Percentiles rank a stretch among this genome's conserved stretches.
Evolutionary conservation across 1,140 invertebrate species (phyloP).

Genomic region (Cataglyphis hispanica): DNA sequence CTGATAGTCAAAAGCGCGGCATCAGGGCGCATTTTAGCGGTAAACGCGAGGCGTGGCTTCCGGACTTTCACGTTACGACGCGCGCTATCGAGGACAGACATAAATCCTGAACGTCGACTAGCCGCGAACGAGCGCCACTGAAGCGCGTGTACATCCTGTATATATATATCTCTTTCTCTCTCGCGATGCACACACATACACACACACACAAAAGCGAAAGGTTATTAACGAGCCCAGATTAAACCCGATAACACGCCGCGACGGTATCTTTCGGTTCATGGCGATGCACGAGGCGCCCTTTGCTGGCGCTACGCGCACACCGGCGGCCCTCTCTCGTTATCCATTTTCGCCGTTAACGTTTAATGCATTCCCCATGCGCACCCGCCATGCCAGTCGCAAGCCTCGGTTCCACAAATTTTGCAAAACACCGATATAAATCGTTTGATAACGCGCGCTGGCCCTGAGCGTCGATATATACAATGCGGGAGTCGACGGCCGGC

Average conservation of each 20-base stretch:
- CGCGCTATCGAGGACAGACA: conserved; percentile 60
- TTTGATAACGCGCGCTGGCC: conserved; percentile 79
- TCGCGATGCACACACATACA: conserved; percentile 6
- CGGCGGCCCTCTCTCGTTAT: conserved; percentile 57
- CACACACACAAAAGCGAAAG: conserved; percentile 56
- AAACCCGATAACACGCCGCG: conserved; percentile 68
- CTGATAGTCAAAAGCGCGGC: conserved; percentile 36
- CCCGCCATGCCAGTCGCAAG: conserved; percentile 58
- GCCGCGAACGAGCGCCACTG: conserved; percentile 21
- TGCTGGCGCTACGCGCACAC: not conserved
- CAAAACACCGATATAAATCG: conserved; percentile 82
- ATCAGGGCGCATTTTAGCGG: conserved; percentile 51
- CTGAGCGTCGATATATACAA: conserved; percentile 75
- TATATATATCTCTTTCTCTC: not conserved
- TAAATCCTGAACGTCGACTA: conserved; percentile 42
- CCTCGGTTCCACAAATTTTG: conserved; percentile 78
- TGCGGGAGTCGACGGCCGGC: conserved; percentile 22
- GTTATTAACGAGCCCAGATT: conserved; percentile 65
- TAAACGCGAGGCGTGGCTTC: conserved; percentile 59
- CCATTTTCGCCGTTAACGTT: conserved; percentile 65
- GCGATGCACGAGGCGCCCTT: conserved; percentile 51
- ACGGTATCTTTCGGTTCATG: conserved; percentile 69
- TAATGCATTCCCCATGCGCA: conserved; percentile 52
- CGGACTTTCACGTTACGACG: conserved; percentile 50
- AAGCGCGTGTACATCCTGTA: not conserved